Evolutionary conservation across 1,140 invertebrate species (phyloP).

Genomic region (Meloidogyne hapla): DNA sequence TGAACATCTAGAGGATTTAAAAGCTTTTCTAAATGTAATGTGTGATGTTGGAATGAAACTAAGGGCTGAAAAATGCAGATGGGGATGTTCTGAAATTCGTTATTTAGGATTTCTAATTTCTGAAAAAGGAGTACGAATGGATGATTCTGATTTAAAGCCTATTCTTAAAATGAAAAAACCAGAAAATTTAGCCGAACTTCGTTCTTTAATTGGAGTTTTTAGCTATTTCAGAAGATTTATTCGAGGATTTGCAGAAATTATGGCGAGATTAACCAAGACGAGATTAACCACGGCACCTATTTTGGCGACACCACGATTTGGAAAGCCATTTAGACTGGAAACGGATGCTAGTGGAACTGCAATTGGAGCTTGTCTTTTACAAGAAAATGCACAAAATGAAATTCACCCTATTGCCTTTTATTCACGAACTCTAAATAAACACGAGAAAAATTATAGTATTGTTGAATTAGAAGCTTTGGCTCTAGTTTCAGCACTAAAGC

Average conservation of each 20-base stretch:
- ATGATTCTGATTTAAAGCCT: constrained; percentile 23
- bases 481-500: constrained; percentile 20
- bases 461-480: constrained; percentile 37
- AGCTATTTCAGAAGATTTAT: constrained; percentile 35
- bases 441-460: constrained; percentile 26
- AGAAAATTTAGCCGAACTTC: constrained; percentile 30
- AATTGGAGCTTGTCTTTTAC: constrained; percentile 26
- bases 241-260: constrained; percentile 12
- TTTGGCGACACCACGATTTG: constrained; percentile 30
- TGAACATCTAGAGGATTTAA: constrained; percentile 21
- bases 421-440: constrained; percentile 26
- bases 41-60: constrained; percentile 19
- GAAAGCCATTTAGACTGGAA: constrained; percentile 30
- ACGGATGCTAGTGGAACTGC: constrained; percentile 30
- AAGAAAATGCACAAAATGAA: constrained; percentile 17
- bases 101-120: constrained; percentile 31
- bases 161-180: constrained; percentile 18
- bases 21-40: constrained; percentile 15
- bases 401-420: constrained; percentile 25
- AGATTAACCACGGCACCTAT: constrained; percentile 19
- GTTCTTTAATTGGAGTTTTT: constrained; percentile 26
- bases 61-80: constrained; percentile 29
- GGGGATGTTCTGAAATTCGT: constrained; percentile 1
- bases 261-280: no score
- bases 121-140: constrained; percentile 21